A percentile compares a stretch with the other conserved stretches of the same genome.
phyloP scores from a whole-genome alignment of 2,888 invertebrate species.

The Amblyteles armatorius region DNA sequence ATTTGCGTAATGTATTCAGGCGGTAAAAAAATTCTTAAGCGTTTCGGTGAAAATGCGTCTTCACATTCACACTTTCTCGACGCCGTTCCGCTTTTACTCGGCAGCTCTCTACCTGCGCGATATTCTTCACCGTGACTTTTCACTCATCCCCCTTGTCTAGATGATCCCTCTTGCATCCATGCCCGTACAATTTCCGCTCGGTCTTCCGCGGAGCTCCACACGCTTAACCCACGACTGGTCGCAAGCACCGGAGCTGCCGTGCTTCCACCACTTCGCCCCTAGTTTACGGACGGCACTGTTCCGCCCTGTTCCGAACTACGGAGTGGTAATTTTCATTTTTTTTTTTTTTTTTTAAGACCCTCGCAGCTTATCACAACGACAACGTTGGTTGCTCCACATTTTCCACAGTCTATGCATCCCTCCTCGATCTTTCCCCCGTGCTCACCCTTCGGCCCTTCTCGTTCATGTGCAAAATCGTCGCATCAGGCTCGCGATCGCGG shows the following conservation, averaged over 20 bases:
- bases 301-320: neutral
- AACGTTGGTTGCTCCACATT: neutral
- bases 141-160: conserved; percentile 16
- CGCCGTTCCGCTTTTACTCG: conserved; percentile 26
- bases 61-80: conserved; percentile 2
- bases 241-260: neutral
- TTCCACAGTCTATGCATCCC: neutral
- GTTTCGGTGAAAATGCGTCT: neutral
- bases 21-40: neutral
- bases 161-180: conserved; percentile 43
- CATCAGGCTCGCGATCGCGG: conserved; percentile 13
- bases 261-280: neutral
- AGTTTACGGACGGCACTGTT: neutral
- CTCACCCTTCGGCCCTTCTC: conserved; percentile 4
- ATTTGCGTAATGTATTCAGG: conserved; percentile 18
- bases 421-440: neutral
- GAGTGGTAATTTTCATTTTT: neutral
- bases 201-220: neutral
- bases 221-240: conserved; percentile 11
- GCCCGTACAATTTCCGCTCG: neutral
- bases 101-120: neutral
- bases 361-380: conserved; percentile 3
- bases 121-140: conserved; percentile 14
- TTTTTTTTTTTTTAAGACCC: neutral
- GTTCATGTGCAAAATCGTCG: conserved; percentile 10